Percentiles rank a stretch among this genome's conserved stretches.
Conservation (phyloP, 2,113 vertebrate genomes). For the Chelonoidis abingdonii region DNA sequence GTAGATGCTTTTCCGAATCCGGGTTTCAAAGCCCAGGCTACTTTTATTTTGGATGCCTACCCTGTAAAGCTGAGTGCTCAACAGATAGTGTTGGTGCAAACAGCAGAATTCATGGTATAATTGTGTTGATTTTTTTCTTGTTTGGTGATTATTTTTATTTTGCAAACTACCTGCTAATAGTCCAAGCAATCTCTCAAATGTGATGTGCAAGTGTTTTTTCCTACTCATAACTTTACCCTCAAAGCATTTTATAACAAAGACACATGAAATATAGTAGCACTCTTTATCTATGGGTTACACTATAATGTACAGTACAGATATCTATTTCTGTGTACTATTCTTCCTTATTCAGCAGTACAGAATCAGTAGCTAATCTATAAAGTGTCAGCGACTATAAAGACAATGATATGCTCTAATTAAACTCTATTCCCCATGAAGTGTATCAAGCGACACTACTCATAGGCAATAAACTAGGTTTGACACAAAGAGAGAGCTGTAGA, state of each 20-base stretch:
- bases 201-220: background rate
- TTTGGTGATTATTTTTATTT: background rate
- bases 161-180: background rate
- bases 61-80: background rate
- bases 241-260: background rate
- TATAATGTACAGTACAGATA: background rate
- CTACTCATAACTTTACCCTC: background rate
- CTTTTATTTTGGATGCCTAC: background rate
- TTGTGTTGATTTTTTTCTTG: background rate
- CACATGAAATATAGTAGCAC: background rate
- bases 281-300: background rate
- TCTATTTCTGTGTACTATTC: background rate
- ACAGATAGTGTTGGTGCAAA: background rate
- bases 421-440: background rate
- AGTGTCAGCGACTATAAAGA: background rate
- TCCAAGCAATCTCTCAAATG: background rate
- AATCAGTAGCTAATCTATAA: background rate
- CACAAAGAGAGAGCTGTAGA: background rate
- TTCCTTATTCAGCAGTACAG: background rate
- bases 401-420: background rate
- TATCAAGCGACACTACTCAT: background rate
- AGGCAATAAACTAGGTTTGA: background rate
- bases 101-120: background rate
- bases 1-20: background rate
- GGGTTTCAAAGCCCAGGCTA: background rate